Base-by-base conservation (phyloP, 1,140 invertebrate species). In the Cydia amplana region DNA sequence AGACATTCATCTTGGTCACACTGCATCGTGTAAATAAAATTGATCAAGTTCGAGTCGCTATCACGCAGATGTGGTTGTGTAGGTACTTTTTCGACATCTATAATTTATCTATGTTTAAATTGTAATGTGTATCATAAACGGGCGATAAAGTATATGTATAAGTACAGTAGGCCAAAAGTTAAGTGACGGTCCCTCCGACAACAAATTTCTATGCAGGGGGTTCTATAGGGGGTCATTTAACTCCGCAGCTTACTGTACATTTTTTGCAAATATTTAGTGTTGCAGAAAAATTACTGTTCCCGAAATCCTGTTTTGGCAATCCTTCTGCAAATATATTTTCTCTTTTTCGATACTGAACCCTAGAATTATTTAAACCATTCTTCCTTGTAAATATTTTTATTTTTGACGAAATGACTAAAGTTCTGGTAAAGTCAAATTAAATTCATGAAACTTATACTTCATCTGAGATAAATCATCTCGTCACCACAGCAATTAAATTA, bases 1-100 rank as follows among this genome's bases (percentile, higher is more conserved):
- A 60, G 55, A 60, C 55, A 60, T 60, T 60, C 55, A 60, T 60
- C 55, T 23, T 23, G 20, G 55, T 60, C n/a, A 23, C 55, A 60
- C 55, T 23, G 20, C 55, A 60, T 60, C 20, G 20, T 60, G 55
- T 60, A 60, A 60, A 60, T 60, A 60, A 60, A 60, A 60, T 23
- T 23, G 9, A 23, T 1, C 55, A 60, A 60, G 55, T 23, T 60
- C 55, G 55, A 60, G 20, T 60, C 55, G 18, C 20, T 10, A 12
- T 23, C n/a, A 20, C 7, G 6, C 6, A 23, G n/a, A 7, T 10
- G 7, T 60, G 55, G 55, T 60, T 3, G 20, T 23, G 55, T 49
- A 49, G 46, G 36, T 51, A 60, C 55, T 10, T 7, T 3, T 23
- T 18, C 4, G 0, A 46, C 43, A 46, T 46, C 12, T 46, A 14